Percentiles rank a stretch among this genome's conserved stretches.
Evolutionary conservation across 30 jellyfish, hydroid and myxozoan species (phyloP).

Genomic region (Aurelia coerulea): DNA sequence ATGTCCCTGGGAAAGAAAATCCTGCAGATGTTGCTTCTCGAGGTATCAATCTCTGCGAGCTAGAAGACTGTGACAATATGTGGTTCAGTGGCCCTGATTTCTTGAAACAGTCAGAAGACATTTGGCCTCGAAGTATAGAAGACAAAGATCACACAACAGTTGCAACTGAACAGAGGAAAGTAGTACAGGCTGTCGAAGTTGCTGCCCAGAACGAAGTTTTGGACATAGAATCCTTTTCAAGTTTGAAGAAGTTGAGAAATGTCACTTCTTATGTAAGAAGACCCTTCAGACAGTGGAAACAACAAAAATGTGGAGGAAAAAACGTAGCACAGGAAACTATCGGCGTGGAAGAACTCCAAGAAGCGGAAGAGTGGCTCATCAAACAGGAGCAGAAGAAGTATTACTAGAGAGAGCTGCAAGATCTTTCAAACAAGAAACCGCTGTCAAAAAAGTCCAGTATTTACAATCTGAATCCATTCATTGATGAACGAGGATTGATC

Average conservation of each 20-base stretch:
- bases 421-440: constrained; percentile 44
- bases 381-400: constrained; percentile 34
- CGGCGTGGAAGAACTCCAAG: constrained; percentile 47
- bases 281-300: constrained; percentile 45
- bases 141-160: constrained; percentile 10
- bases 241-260: constrained; percentile 48
- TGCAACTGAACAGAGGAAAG: constrained; percentile 44
- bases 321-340: constrained; percentile 29
- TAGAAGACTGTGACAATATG: constrained; percentile 28
- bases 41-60: constrained; percentile 28
- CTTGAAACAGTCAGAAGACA: constrained; percentile 9
- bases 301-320: constrained; percentile 15
- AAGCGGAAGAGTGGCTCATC: constrained; percentile 54
- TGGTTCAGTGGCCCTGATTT: constrained; percentile 64
- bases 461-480: constrained; percentile 43
- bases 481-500: constrained; percentile 50
- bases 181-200: constrained; percentile 33
- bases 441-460: constrained; percentile 18
- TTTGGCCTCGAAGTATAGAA: constrained; percentile 40
- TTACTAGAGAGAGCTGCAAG: constrained; percentile 44
- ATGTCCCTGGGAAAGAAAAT: constrained; percentile 52
- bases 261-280: constrained; percentile 22
- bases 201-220: constrained; percentile 25
- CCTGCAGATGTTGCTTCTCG: constrained; percentile 59
- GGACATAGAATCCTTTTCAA: constrained; percentile 36